Percentiles rank a stretch among this genome's conserved stretches.
phyloP scores from a whole-genome alignment of 2,113 vertebrate genomes.

The Callithrix jacchus region DNA sequence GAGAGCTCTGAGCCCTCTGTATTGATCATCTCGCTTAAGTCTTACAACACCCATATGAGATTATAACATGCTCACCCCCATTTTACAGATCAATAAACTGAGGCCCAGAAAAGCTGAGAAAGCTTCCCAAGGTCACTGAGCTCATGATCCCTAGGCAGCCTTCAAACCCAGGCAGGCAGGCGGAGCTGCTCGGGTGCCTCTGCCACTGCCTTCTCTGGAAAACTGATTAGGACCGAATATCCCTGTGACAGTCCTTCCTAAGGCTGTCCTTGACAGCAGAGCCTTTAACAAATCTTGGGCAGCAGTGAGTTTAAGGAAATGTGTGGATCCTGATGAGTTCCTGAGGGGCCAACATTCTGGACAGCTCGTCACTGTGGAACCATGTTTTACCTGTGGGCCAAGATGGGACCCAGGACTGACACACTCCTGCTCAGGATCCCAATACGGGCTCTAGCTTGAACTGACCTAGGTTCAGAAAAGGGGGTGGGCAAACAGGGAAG shows the following conservation, averaged over 20 bases:
- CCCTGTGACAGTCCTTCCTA: background rate
- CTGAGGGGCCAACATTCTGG: background rate
- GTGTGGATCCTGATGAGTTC: background rate
- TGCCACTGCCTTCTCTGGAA: background rate
- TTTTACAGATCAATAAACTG: conserved; percentile 5
- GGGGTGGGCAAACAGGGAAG: background rate
- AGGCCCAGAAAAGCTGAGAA: background rate
- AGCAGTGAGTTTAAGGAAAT: background rate
- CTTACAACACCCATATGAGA: background rate
- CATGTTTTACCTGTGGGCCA: background rate
- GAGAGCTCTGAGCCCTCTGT: background rate
- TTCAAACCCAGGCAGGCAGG: background rate
- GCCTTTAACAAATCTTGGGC: background rate
- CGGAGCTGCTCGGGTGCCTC: background rate
- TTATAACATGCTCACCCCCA: background rate
- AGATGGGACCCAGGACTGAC: no score
- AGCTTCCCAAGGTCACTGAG: background rate
- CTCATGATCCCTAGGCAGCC: background rate
- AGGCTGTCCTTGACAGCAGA: background rate
- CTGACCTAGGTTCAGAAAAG: background rate
- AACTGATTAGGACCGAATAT: background rate
- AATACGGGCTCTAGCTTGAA: background rate
- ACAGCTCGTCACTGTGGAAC: background rate
- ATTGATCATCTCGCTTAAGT: background rate
- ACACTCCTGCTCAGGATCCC: background rate